Evolutionary conservation across 2,888 invertebrate species (phyloP), one percentile per base, ranked within the genome.

Genomic region (Polydrusus pterygomalis): DNA sequence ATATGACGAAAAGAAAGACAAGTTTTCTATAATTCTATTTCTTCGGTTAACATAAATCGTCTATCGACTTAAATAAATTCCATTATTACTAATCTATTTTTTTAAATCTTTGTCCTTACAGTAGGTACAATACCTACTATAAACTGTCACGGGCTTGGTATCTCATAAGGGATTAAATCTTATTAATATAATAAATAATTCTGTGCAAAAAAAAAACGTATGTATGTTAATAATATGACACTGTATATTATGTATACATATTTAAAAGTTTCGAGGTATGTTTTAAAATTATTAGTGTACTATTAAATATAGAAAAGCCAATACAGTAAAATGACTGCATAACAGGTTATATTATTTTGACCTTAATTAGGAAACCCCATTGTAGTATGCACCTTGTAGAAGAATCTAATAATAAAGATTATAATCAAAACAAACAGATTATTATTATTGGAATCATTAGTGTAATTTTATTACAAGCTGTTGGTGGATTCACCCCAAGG

Each of bases 261-360:
- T 11, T 43, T n/a, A 43, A 43, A 43, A 11, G n/a, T 43, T 13
- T 2, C n/a, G n/a, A 34, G 6, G 34, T 34, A 34, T 34, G 34
- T 34, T 8, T 34, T 6, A 34, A 34, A 34, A 34, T 34, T 34
- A 7, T 34, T 34, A 7, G 8, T 7, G 34, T 8, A n/a, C n/a
- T 11, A 43, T 43, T 43, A 43, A 6, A 43, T 3, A 1, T 13
- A n/a, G 13, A 2, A 43, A 43, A n/a, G 43, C 43, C 10, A 9
- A 25, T 3, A 6, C 43, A 13, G 1, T 5, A 43, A n/a, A 43
- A 43, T 10, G 8, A 34, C 34, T 34, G 43, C 34, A 34, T 17
- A 60, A 34, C 58, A 60, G 58, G 58, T 60, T 60, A 60, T n/a
- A n/a, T n/a, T n/a, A 7, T 60, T 60, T 60, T 60, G 58, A 60